Base-by-base conservation (phyloP, 2,888 invertebrate species). In the Sympetrum striolatum region DNA sequence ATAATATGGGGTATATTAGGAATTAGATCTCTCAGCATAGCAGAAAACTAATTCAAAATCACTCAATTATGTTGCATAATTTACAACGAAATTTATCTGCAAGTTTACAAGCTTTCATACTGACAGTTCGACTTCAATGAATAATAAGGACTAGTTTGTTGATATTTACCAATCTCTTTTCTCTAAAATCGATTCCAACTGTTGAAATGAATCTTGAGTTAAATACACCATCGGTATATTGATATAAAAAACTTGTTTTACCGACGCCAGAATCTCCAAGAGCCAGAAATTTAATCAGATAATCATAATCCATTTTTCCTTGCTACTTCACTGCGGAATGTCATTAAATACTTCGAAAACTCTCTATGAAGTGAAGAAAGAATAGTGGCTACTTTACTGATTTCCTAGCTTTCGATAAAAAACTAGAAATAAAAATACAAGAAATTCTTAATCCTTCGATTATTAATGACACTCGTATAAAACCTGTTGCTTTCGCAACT, bases 261-360 rank as follows among this genome's bases (percentile, higher is more conserved):
- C 99, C 99, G 90, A 99, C 99, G 58, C 98, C 98, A 0, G 98
- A 98, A 94, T 99, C 98, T n/a, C 99, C 99, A 91, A 99, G 96
- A 91, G 98, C 98, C 91, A 99, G 95, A 93, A 99, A 97, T 94
- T 98, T 98, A 93, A 98, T 97, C 91, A 98, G 95, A 94, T 98
- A 98, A 94, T 98, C 98, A 95, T 98, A 98, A 93, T 98, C 98
- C 96, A 96, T 96, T 92, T 73, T 31, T 73, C 73, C 73, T 73
- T 91, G 39, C 86, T 58, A 90, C 37, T 73, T 79, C 60, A 80
- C 44, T 60, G 12, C 18, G 60, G 22, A 37, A 60, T 37, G 64
- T 64, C 37, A 86, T 86, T 37, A 35, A 37, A 86, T 14, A 31
- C 37, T 3, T n/a, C 60, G 14, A 64, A 18, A 37, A 15, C 31